phyloP scores from a whole-genome alignment of 30 jellyfish, hydroid and myxozoan species.

The Hydra vulgaris region DNA sequence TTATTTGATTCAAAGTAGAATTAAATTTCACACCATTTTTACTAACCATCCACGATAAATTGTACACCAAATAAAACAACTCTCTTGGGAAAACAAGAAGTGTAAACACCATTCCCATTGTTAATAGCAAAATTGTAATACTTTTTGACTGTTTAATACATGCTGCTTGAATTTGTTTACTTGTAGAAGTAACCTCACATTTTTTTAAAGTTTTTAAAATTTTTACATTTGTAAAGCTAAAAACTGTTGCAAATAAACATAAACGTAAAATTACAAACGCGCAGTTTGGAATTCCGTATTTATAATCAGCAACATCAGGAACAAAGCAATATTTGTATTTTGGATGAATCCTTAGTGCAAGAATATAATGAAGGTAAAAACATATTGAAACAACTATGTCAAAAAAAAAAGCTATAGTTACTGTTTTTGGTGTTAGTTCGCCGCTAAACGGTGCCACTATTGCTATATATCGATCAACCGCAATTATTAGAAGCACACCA shows the following conservation, averaged over 20 bases:
- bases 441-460: conserved; percentile 33
- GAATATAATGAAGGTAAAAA: conserved; percentile 15
- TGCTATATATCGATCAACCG: conserved; percentile 22
- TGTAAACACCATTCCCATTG: conserved; percentile 49
- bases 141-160: conserved; percentile 35
- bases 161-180: background rate
- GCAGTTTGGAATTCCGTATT: conserved; percentile 27
- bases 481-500: conserved; percentile 15
- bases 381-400: background rate
- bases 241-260: background rate
- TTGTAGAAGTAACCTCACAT: background rate
- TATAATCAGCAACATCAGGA: conserved; percentile 5
- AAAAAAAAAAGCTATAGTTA: background rate
- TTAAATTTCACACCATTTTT: conserved; percentile 35
- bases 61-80: conserved; percentile 33
- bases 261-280: conserved; percentile 10
- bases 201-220: conserved; percentile 14
- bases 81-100: conserved; percentile 78
- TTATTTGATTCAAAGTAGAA: conserved; percentile 3
- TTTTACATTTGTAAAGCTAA: conserved; percentile 6
- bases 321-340: background rate
- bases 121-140: conserved; percentile 30
- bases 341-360: conserved; percentile 4
- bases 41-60: conserved; percentile 40
- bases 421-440: background rate